Conservation (phyloP, 2,113 vertebrate species). For the Baryphthengus martii region DNA sequence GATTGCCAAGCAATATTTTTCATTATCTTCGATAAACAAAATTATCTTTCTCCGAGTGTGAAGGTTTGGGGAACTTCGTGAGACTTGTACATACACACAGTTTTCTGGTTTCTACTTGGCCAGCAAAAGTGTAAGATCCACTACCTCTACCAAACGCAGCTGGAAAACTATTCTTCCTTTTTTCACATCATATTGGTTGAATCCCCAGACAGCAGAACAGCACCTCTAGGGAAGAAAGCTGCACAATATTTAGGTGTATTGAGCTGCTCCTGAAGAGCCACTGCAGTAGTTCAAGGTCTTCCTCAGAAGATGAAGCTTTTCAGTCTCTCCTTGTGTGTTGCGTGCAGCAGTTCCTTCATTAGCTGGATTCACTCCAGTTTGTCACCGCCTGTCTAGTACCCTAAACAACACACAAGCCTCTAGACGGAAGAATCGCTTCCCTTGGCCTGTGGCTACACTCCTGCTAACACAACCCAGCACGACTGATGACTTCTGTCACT, state of each 20-base stretch:
- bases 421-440: not conserved
- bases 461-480: not conserved
- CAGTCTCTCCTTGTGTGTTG: accelerated
- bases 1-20: not conserved
- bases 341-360: not conserved
- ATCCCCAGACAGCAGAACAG: not conserved
- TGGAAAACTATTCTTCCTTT: not conserved
- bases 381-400: not conserved
- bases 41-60: not conserved
- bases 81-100: not conserved
- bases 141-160: not conserved
- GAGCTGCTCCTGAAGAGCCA: not conserved
- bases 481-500: not conserved
- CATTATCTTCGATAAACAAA: not conserved
- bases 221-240: not conserved
- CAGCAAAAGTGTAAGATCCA: not conserved
- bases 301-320: not conserved
- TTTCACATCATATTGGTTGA: not conserved
- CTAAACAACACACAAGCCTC: accelerated
- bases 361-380: not conserved
- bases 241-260: accelerated
- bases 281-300: not conserved
- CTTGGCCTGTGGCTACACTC: not conserved
- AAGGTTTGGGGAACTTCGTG: not conserved
- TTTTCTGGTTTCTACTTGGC: not conserved